phyloP scores from a whole-genome alignment of 2,113 vertebrate genomes.

The Oncorhynchus clarkii region DNA sequence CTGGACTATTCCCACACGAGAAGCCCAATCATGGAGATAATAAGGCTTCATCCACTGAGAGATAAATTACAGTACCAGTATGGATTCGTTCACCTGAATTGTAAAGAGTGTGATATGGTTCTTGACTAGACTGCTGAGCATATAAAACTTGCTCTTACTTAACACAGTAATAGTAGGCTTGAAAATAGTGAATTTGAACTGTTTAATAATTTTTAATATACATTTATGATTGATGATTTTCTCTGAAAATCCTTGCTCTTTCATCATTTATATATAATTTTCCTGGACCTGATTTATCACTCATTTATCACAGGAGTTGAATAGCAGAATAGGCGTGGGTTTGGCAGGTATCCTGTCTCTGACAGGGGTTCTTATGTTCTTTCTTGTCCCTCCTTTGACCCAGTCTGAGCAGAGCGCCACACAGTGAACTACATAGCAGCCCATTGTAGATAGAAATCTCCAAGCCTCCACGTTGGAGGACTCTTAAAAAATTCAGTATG shows the following conservation, averaged over 20 bases:
- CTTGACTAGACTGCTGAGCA: not conserved
- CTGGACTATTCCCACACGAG: constrained; percentile 74
- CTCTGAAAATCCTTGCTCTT: constrained; percentile 48
- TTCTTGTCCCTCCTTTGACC: constrained; percentile 42
- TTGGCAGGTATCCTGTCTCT: constrained; percentile 58
- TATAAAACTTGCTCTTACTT: constrained; percentile 18
- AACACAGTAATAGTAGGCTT: not conserved
- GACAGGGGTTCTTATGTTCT: constrained; percentile 52
- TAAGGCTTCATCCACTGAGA: constrained; percentile 72
- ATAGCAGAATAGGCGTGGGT: constrained; percentile 14
- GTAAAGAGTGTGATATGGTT: not conserved
- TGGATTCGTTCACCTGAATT: not conserved
- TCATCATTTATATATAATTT: constrained; percentile 38
- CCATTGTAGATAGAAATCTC: constrained; percentile 51
- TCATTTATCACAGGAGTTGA: not conserved
- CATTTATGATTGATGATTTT: constrained; percentile 44
- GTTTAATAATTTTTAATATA: constrained; percentile 38
- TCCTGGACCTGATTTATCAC: constrained; percentile 13
- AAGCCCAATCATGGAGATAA: constrained; percentile 80
- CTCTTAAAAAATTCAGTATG: constrained; percentile 52
- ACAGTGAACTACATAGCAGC: constrained; percentile 47
- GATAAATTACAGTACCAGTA: constrained; percentile 32
- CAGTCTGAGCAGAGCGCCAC: constrained; percentile 44
- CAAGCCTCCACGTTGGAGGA: constrained; percentile 35
- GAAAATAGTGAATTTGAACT: not conserved